Evolutionary conservation across 2,797 vertebrate genomes (phyloP), one percentile per base, ranked within the genome.

Genomic region (Philypnodon macrostomus): DNA sequence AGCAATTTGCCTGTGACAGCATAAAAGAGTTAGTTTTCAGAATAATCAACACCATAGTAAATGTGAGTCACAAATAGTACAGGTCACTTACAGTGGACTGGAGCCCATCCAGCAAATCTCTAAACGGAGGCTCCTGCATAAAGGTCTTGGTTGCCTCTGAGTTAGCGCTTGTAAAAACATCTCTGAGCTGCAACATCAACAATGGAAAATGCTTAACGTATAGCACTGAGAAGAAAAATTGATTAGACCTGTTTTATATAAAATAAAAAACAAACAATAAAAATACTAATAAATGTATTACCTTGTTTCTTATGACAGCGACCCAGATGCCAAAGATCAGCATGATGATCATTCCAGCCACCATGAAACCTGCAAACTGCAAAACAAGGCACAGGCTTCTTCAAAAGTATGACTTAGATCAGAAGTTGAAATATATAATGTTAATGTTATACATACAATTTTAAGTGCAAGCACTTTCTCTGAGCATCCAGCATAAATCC

Each of bases 291-390:
- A 45, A 45, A 18, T 2, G 17, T 1, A 6, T 38, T 1, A 84
- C 81, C 70, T 63, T 36, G 53, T 77, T 70, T 27, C 53, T 68
- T 1, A 0, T 0, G 13, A 75, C 75, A 0, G 24, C 67, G 0
- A 68, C 0, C 1, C 61, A 0, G 4, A 75, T 74, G 33, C 81
- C 81, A 45, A 63, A 67, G 63, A 72, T 75, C 24, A 84, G 6
- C 77, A 77, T 82, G 64, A 79, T 47, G 27, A 82, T 1, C 71
- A 80, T 53, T 14, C 77, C 81, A 1, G 8, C 1, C 0, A 0
- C 67, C 75, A 84, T 84, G 39, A 84, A 72, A 0, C 73, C 77
- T 49, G 81, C 73, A 53, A 84, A 84, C 81, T 84, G 66, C 2
- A 1, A 47, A 24, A 61, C n/a, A 57, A 18, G 27, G 5, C 9